These are phyloP conservation scores for Lasioglossum malachurum DNA, from an alignment of 2,888 invertebrate genomes.

Conservation along the genomic window DNA sequence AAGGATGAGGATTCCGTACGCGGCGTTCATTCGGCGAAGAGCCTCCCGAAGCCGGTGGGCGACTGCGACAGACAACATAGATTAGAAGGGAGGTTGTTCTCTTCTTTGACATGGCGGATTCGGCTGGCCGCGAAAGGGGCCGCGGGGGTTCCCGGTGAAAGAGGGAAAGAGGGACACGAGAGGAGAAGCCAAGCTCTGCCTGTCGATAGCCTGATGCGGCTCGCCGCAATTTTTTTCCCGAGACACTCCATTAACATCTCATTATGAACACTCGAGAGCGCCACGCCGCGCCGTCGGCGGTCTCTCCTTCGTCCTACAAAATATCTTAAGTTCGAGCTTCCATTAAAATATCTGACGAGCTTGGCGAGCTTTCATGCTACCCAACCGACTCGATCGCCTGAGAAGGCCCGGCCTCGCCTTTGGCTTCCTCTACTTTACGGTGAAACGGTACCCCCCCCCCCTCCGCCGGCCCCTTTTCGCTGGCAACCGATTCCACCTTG, in stretches of 20 bases:
- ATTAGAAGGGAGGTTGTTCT: slow-evolving; percentile 69
- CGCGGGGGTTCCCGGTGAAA: slow-evolving; percentile 38
- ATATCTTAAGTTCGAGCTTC: slow-evolving; percentile 84
- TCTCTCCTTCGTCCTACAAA: slow-evolving; percentile 69
- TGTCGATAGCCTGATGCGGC: slow-evolving; percentile 82
- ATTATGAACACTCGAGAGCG: slow-evolving; percentile 82
- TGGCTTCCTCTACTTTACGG: slow-evolving; percentile 7
- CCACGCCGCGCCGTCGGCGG: slow-evolving; percentile 58
- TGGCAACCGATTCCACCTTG: slow-evolving; percentile 26
- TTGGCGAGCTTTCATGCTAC: slow-evolving; percentile 61
- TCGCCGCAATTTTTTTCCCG: slow-evolving; percentile 77
- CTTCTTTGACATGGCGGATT: slow-evolving; percentile 57
- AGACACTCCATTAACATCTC: slow-evolving; percentile 84
- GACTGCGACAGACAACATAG: slow-evolving; percentile 80
- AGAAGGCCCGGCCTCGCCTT: not conserved
- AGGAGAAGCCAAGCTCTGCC: slow-evolving; percentile 63
- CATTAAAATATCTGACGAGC: slow-evolving; percentile 83
- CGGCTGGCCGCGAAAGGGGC: slow-evolving; percentile 28
- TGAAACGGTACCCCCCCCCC: not conserved
- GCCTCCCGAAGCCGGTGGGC: slow-evolving; percentile 5
- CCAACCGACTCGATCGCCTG: slow-evolving; percentile 32
- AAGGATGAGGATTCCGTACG: not conserved
- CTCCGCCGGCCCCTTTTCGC: not conserved
- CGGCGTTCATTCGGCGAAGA: slow-evolving; percentile 9
- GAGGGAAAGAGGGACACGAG: slow-evolving; percentile 26